Conservation (phyloP, 2,797 vertebrate genomes). For the Ceryle rudis region DNA sequence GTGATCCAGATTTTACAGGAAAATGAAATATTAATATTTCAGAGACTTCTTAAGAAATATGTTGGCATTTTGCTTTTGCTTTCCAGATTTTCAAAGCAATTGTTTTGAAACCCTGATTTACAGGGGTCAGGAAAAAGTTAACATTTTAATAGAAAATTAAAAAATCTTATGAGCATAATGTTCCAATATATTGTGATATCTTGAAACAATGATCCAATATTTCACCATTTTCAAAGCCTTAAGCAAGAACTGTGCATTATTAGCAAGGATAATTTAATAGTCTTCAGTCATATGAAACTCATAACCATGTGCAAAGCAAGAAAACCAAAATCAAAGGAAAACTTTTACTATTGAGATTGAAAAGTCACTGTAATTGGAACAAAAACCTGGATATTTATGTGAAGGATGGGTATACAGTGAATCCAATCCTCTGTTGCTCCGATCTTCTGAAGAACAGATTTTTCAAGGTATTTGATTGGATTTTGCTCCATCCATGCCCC, state of each 20-base stretch:
- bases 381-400: background rate
- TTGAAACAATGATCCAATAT: background rate
- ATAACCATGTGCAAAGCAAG: background rate
- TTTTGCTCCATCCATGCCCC: background rate
- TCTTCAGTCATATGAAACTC: background rate
- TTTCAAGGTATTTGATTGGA: background rate
- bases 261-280: background rate
- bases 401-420: background rate
- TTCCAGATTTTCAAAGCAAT: background rate
- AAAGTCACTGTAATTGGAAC: background rate
- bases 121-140: background rate
- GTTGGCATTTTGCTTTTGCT: background rate
- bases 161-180: rapidly evolving
- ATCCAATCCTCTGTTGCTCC: background rate
- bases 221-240: background rate
- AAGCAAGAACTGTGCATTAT: background rate
- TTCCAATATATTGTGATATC: background rate
- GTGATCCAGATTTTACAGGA: background rate
- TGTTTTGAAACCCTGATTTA: background rate
- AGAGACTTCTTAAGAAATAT: background rate
- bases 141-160: background rate
- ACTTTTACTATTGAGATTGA: background rate
- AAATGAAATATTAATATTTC: background rate
- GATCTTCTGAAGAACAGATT: background rate
- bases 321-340: background rate